Base-by-base conservation (phyloP, 1,140 invertebrate genomes). In the Ceratosolen solmsi region DNA sequence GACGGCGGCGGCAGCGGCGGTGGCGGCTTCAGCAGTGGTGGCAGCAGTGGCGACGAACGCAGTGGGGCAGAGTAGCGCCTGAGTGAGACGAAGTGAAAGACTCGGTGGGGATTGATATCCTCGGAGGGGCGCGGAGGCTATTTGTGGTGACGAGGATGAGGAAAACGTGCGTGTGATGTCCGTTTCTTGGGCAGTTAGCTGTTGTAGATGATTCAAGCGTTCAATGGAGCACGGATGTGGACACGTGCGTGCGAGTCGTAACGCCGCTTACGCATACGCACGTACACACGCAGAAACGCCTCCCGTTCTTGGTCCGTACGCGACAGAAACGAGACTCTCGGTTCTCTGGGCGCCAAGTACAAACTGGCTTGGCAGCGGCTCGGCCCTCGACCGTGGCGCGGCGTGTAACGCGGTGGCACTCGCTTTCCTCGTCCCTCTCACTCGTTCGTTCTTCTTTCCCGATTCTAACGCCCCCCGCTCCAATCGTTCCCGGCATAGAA, bases 381-480 rank as follows among this genome's bases (percentile, higher is more conserved):
- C 72, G 60, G 27, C 83, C 78, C 82, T 85, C 83, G 86, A 84
- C 81, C 84, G 77, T 83, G 83, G 84, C 82, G 86, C 86, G 84
- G 84, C 84, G 86, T 86, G 88, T 86, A 87, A 87, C 87, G 85
- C 86, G 86, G 86, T 87, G 86, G 87, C 87, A 86, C 84, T 89
- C 73, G 80, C 71, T 84, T 70, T 46, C 83, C 63, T 84, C 60
- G 25, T 51, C 17, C 46, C 83, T 83, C 84, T 82, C 84, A 70
- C 71, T 79, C 27, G 41, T 13, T 46, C 56, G 56, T 65, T 22
- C 54, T 60, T n/a, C 17, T 63, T 36, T 63, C 41, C 58, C 30
- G 22, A 36, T 71, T 7, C 20, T 17, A 13, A 13, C 60, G 46
- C 30, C 54, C 46, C 38, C 73, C 51, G 51, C 54, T 38, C 33